Conservation (phyloP, 1,140 invertebrate genomes). For the Ylistrum balloti region DNA sequence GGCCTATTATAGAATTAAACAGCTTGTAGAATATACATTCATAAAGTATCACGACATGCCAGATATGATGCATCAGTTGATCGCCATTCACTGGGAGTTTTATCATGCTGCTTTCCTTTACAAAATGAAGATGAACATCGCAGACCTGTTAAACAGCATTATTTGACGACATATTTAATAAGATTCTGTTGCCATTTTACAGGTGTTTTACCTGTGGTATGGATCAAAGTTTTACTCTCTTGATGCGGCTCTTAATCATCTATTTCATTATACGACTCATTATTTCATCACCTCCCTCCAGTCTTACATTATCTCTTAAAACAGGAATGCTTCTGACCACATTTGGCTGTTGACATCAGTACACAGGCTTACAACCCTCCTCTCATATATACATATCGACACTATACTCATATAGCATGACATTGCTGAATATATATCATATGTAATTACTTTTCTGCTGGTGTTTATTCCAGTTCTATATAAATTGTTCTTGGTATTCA, state of each 20-base stretch:
- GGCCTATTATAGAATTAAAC: no score
- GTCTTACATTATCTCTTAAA: not conserved
- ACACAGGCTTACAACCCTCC: not conserved
- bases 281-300: not conserved
- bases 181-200: not conserved
- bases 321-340: not conserved
- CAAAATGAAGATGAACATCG: no score
- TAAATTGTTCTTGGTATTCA: not conserved
- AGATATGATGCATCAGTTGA: no score
- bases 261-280: not conserved
- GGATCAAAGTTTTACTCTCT: not conserved
- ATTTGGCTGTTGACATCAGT: not conserved
- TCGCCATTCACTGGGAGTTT: no score
- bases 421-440: not conserved
- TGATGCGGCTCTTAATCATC: not conserved
- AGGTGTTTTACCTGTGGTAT: not conserved
- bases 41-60: no score
- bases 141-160: no score
- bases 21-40: no score
- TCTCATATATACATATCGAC: not conserved
- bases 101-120: no score
- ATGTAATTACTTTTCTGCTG: not conserved
- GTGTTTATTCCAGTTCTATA: not conserved
- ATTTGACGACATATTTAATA: not conserved
- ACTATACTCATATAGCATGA: constrained; percentile 7